Base-by-base conservation (phyloP, 2,113 vertebrate species). In the Gasterosteus nipponicus region DNA sequence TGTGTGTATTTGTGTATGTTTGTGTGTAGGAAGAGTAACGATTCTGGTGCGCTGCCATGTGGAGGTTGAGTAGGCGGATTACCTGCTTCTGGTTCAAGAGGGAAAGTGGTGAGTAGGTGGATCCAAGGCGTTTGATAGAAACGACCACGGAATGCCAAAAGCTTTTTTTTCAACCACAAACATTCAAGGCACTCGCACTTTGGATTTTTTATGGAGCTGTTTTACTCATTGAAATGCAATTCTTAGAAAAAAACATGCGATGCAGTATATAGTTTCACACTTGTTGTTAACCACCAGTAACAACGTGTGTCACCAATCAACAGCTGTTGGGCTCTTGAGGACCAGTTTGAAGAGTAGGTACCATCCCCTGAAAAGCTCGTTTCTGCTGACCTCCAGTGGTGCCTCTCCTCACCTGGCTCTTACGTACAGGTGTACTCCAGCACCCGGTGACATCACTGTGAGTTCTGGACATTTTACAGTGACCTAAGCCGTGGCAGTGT, bases 1-100 rank as follows among this genome's bases (percentile, higher is more conserved):
- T 63, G 65, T 65, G 49, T 78, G 64, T 77, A 29, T 64, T 73
- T 16, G 66, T 82, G 73, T 58, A 70, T 73, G 78, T 77, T 70
- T 75, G 63, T 57, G 71, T 60, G 75, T 56, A 8, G 49, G 69
- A 19, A 29, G 31, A 49, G 47, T 64, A 73, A 73, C 3, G 65
- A 74, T 86, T 78, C 73, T 85, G 82, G 73, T 75, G 18, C 15
- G 5, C 12, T 61, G 78, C 86, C 86, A 89, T 71, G 72, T 80
- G 71, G 78, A 83, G 72, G 78, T 69, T 75, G 83, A 83, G 80
- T 85, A 54, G 86, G 87, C 87, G 88, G 86, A 85, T 84, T 74
- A 75, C 78, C 70, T 54, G 31, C 58, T 67, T 67, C 51, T 42
- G 62, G 70, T 71, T 86, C 58, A 74, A 81, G 64, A 54, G 64